phyloP scores from a whole-genome alignment of 2,113 vertebrate genomes.

The Pycnonotus jocosus region DNA sequence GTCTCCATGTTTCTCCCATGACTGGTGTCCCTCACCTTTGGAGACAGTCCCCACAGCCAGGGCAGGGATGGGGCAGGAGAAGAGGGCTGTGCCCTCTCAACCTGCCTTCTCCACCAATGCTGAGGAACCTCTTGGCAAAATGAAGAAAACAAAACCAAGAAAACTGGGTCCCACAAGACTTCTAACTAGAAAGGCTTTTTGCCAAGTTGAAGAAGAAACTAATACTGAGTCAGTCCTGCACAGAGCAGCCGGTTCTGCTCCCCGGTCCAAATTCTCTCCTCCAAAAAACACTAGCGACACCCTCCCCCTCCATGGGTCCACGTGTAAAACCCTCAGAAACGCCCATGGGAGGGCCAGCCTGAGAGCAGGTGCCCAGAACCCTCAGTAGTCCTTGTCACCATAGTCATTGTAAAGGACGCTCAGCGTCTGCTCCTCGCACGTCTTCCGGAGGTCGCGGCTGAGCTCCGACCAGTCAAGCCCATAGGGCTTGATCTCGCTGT shows the following conservation, averaged over 20 bases:
- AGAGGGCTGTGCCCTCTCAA: not conserved
- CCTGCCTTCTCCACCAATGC: not conserved
- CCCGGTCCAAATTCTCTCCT: not conserved
- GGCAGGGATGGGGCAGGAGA: not conserved
- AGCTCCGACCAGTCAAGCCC: slow-evolving; percentile 91
- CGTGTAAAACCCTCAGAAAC: slow-evolving; percentile 42
- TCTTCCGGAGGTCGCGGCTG: slow-evolving; percentile 89
- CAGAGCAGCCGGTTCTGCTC: not conserved
- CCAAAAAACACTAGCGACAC: slow-evolving; percentile 5
- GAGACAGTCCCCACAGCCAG: not conserved
- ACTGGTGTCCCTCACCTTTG: not conserved
- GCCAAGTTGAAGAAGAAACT: slow-evolving; percentile 30
- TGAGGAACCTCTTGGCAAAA: slow-evolving; percentile 45
- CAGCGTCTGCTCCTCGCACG: slow-evolving; percentile 91
- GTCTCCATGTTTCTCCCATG: not conserved
- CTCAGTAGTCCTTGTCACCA: slow-evolving; percentile 91
- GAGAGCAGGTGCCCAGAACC: not conserved
- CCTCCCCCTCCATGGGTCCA: not conserved
- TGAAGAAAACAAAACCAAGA: slow-evolving; percentile 48
- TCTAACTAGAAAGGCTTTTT: slow-evolving; percentile 31
- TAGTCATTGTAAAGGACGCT: slow-evolving; percentile 94
- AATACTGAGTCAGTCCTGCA: slow-evolving; percentile 14
- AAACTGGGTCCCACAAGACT: slow-evolving; percentile 43
- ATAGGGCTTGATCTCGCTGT: slow-evolving; percentile 93
- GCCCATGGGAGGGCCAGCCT: not conserved